Conservation (phyloP, 2,113 vertebrate species). For the Lampris megalopsis region DNA sequence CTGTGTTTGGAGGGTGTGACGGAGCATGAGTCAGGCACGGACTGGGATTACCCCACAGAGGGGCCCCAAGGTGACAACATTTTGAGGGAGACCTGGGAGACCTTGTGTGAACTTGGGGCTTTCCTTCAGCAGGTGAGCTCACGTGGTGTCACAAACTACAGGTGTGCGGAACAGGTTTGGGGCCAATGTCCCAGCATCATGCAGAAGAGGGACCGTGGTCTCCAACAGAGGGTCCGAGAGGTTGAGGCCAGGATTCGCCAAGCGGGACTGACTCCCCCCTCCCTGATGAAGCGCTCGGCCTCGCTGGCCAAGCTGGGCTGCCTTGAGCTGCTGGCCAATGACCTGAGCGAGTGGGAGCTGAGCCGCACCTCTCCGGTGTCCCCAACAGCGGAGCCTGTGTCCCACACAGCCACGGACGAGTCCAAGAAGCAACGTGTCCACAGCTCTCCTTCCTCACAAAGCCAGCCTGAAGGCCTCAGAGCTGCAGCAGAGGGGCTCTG, state of each 20-base stretch:
- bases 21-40: constrained; percentile 84
- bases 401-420: constrained; percentile 60
- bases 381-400: constrained; percentile 34
- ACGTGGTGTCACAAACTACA: constrained; percentile 37
- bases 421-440: constrained; percentile 82
- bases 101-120: constrained; percentile 78
- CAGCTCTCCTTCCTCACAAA: constrained; percentile 71
- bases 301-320: constrained; percentile 94
- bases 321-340: constrained; percentile 90
- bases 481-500: constrained; percentile 21
- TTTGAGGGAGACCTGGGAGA: constrained; percentile 76
- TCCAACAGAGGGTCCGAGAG: constrained; percentile 82
- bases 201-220: constrained; percentile 47
- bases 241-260: constrained; percentile 88
- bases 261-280: constrained; percentile 88
- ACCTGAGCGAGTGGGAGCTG: constrained; percentile 83
- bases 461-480: constrained; percentile 71
- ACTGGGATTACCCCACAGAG: constrained; percentile 63
- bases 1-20: constrained; percentile 87
- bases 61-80: constrained; percentile 66
- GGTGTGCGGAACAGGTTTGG: constrained; percentile 23
- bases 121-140: constrained; percentile 78
- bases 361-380: constrained; percentile 46
- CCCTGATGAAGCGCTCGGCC: constrained; percentile 93
- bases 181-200: constrained; percentile 63